phyloP scores from a whole-genome alignment of 2,113 vertebrate genomes.

The Petaurus breviceps region DNA sequence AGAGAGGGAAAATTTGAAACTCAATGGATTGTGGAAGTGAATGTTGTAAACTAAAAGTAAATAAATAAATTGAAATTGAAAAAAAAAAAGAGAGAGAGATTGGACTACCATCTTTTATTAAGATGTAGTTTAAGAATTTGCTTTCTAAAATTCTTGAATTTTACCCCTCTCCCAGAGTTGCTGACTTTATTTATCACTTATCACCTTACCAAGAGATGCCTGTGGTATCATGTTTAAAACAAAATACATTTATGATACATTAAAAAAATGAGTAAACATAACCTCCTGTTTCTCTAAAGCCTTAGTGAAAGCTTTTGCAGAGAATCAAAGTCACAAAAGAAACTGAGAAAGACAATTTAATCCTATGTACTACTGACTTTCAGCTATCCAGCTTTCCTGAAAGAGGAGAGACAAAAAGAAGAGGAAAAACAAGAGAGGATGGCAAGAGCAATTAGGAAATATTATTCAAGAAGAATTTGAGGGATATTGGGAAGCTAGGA shows the following conservation, averaged over 20 bases:
- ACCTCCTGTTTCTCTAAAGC: not conserved
- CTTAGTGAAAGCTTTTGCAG: conserved; percentile 18
- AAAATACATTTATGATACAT: conserved; percentile 23
- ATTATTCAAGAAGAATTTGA: conserved; percentile 9
- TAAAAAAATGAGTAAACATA: conserved; percentile 15
- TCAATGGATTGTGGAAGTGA: too few relatives aligned
- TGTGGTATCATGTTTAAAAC: conserved; percentile 24
- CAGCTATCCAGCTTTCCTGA: not conserved
- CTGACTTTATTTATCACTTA: conserved; percentile 20
- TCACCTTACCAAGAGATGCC: conserved; percentile 28
- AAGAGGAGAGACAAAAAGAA: conserved; percentile 34
- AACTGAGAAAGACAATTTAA: conserved; percentile 13
- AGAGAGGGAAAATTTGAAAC: too few relatives aligned
- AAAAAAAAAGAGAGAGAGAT: too few relatives aligned
- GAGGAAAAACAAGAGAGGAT: conserved; percentile 4
- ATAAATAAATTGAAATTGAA: too few relatives aligned
- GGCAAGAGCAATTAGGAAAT: not conserved
- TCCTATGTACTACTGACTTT: not conserved
- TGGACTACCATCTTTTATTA: conserved; percentile 17
- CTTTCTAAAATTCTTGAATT: conserved; percentile 60
- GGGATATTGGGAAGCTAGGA: too few relatives aligned
- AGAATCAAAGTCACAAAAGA: conserved; percentile 19
- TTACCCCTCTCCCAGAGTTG: conserved; percentile 1
- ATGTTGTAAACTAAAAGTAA: too few relatives aligned
- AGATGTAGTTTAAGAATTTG: conserved; percentile 59